A percentile compares a stretch with the other conserved stretches of the same genome.
Conservation (phyloP, 2,888 invertebrate species). For the Rotaria sp. region DNA sequence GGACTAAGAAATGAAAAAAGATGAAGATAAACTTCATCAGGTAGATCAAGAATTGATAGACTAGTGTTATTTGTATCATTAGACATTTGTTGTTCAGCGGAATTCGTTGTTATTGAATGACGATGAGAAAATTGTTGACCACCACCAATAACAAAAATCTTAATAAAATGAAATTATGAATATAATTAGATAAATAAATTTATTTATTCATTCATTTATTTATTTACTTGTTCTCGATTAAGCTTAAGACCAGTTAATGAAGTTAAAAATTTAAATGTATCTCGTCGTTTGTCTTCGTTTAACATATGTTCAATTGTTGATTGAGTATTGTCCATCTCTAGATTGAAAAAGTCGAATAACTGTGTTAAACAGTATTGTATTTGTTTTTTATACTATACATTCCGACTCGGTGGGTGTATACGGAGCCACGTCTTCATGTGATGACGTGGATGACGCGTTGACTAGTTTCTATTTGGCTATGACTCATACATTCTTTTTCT, state of each 20-base stretch:
- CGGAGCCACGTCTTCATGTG: conserved; percentile 3
- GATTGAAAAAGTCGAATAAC: neutral
- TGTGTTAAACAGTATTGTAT: neutral
- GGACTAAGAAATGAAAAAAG: neutral
- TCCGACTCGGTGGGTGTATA: neutral
- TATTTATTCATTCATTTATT: neutral
- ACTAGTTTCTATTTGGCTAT: neutral
- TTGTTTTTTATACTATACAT: neutral
- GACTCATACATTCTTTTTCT: neutral
- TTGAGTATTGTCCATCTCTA: neutral
- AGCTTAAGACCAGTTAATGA: neutral
- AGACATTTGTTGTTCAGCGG: neutral
- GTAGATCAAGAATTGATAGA: neutral
- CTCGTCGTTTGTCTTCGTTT: neutral
- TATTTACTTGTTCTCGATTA: neutral
- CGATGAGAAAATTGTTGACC: conserved; percentile 15
- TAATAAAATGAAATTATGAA: neutral
- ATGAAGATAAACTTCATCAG: conserved; percentile 26
- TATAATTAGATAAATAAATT: neutral
- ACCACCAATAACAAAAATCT: conserved; percentile 7
- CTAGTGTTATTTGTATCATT: neutral
- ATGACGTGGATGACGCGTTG: neutral
- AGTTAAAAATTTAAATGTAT: neutral
- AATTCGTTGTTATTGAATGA: neutral
- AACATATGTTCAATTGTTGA: neutral